These are phyloP conservation scores for Chondrilla cf. caribensis DNA, from an alignment of 37 sponge, comb jelly and placozoan species.

Conservation along the genomic window DNA sequence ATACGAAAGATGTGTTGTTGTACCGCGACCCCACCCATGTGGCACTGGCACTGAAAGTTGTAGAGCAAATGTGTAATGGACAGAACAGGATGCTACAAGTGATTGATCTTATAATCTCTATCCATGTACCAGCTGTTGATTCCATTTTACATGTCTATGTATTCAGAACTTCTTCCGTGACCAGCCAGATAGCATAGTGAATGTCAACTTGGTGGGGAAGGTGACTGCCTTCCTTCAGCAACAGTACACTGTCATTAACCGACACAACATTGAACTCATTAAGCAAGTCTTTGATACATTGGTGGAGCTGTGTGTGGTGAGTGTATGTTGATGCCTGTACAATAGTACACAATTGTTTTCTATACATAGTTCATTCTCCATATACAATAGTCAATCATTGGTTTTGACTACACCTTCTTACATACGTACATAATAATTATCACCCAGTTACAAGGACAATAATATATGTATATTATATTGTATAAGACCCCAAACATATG, in stretches of 20 bases:
- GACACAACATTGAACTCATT: constrained; percentile 47
- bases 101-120: no score
- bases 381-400: no score
- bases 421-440: no score
- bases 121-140: no score
- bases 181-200: constrained; percentile 54
- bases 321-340: not conserved
- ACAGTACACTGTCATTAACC: constrained; percentile 33
- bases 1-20: no score
- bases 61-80: constrained; percentile 80
- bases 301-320: constrained; percentile 47
- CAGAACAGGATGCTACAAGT: constrained; percentile 59
- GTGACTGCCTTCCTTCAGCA: constrained; percentile 42
- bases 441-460: no score
- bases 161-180: constrained; percentile 39
- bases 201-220: constrained; percentile 60
- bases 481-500: no score
- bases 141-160: no score
- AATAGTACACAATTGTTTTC: no score
- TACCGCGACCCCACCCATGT: constrained; percentile 27
- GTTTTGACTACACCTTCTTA: no score
- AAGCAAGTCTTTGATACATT: constrained; percentile 40
- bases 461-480: no score
- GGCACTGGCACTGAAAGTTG: constrained; percentile 46
- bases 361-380: no score